Evolutionary conservation across 2,797 vertebrate species (phyloP), one percentile per base, ranked within the genome.

Genomic region (Pempheris klunzingeri): DNA sequence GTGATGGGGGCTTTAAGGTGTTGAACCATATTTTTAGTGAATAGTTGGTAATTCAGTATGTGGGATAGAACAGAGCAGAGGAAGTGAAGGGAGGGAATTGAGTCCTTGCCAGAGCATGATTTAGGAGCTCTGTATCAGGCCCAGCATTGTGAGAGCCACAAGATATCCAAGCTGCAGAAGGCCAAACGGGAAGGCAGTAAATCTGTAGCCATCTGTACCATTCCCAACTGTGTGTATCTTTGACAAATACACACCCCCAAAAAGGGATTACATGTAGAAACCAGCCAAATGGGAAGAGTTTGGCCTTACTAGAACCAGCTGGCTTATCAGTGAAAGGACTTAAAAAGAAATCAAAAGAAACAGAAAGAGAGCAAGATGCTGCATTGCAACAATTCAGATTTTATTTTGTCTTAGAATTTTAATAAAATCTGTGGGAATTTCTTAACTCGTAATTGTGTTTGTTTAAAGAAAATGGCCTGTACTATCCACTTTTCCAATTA

Each of bases 201-300:
- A 95, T 94, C 93, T 92, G 90, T 67, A 80, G 92, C 94, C 94
- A 94, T 94, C 92, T 95, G 92, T 88, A 93, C 87, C 88, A 80
- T 91, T 92, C 91, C 92, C 83, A 87, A 92, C 91, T 90, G 86
- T 90, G 91, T 92, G 91, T 93, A 84, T 93, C 88, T 92, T 87
- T 93, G 93, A 92, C 92, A 92, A 94, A 92, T 90, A 85, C 83
- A 87, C 86, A 78, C 70, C 73, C 78, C 84, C 79, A 82, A 88
- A 90, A 89, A 84, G 86, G 92, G 88, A 92, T 93, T 92, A 92
- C 88, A 86, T 73, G 77, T 70, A 84, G 88, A 86, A 90, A 88
- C 49, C 85, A 81, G 90, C 92, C 92, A 93, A 92, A 93, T 89
- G 85, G 91, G 87, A 90, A 89, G 85, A 90, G 82, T 87, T 89